These are phyloP conservation scores for Leptinotarsa peninsularis DNA, from an alignment of 2,888 invertebrate genomes.

Conservation along the genomic window DNA sequence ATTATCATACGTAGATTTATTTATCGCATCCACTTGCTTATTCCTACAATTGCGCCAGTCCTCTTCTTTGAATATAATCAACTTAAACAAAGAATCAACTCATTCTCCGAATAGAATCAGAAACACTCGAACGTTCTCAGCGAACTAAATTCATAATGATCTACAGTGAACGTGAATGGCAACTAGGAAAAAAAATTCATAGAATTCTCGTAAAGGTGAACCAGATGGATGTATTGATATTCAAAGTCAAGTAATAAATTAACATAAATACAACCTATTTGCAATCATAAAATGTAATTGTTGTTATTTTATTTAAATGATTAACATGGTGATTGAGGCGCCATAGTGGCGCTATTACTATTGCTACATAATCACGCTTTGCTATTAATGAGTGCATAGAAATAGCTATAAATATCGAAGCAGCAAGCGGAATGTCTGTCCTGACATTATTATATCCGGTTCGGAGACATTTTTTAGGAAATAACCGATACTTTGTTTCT, in stretches of 20 bases:
- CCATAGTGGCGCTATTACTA: slow-evolving; percentile 34
- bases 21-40: not conserved
- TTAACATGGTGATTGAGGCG: slow-evolving; percentile 36
- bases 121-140: slow-evolving; percentile 10
- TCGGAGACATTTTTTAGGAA: too few species aligned
- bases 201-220: slow-evolving; percentile 34
- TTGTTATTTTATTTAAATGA: slow-evolving; percentile 26
- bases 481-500: too few species aligned
- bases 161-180: slow-evolving; percentile 11
- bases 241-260: slow-evolving; percentile 28
- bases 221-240: slow-evolving; percentile 28
- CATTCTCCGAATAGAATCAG: slow-evolving; percentile 6
- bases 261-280: slow-evolving; percentile 32
- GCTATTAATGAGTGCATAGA: not conserved
- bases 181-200: slow-evolving; percentile 10
- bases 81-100: slow-evolving; percentile 9
- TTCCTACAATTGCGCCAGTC: slow-evolving; percentile 5
- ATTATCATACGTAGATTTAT: slow-evolving; percentile 9
- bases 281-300: slow-evolving; percentile 37
- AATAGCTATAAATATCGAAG: not conserved
- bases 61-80: slow-evolving; percentile 15
- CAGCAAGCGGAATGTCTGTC: not conserved
- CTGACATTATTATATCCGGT: too few species aligned
- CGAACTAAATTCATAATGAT: slow-evolving; percentile 16
- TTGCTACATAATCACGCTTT: slow-evolving; percentile 12